A percentile compares a stretch with the other conserved stretches of the same genome.
These are phyloP conservation scores for Platycheirus albimanus DNA, from an alignment of 2,888 invertebrate species.

Conservation along the genomic window DNA sequence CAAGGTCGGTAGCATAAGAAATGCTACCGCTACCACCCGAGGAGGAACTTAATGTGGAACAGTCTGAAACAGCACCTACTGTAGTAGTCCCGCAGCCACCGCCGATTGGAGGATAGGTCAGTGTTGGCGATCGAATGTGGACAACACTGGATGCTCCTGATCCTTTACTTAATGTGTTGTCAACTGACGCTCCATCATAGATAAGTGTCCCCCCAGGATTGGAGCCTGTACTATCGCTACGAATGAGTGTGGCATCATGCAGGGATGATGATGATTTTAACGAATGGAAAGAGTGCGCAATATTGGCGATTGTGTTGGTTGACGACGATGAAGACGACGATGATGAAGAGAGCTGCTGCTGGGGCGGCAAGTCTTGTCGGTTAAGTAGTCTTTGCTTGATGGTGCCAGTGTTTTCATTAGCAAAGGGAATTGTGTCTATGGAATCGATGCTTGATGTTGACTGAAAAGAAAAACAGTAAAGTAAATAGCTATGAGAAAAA, in stretches of 20 bases:
- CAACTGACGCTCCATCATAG: slow-evolving; percentile 58
- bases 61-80: slow-evolving; percentile 61
- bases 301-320: slow-evolving; percentile 82
- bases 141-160: slow-evolving; percentile 75
- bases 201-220: slow-evolving; percentile 81
- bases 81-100: slow-evolving; percentile 64
- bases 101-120: slow-evolving; percentile 79
- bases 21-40: slow-evolving; percentile 45
- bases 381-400: slow-evolving; percentile 92
- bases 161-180: slow-evolving; percentile 49
- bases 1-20: slow-evolving; percentile 50
- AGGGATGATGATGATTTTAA: slow-evolving; percentile 82
- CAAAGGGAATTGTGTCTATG: slow-evolving; percentile 95
- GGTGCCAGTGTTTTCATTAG: slow-evolving; percentile 99
- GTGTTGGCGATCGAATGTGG: slow-evolving; percentile 80
- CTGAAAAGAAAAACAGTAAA: slow-evolving; percentile 84
- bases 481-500: no score
- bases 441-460: slow-evolving; percentile 98
- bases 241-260: slow-evolving; percentile 83
- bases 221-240: slow-evolving; percentile 84
- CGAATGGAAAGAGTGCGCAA: slow-evolving; percentile 82
- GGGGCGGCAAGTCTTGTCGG: slow-evolving; percentile 82
- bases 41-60: slow-evolving; percentile 67
- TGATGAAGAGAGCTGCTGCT: slow-evolving; percentile 81
- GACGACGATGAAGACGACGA: slow-evolving; percentile 82